Evolutionary conservation across 2,113 vertebrate species (phyloP), one percentile per base, ranked within the genome.

Genomic region (Percopsis transmontana): DNA sequence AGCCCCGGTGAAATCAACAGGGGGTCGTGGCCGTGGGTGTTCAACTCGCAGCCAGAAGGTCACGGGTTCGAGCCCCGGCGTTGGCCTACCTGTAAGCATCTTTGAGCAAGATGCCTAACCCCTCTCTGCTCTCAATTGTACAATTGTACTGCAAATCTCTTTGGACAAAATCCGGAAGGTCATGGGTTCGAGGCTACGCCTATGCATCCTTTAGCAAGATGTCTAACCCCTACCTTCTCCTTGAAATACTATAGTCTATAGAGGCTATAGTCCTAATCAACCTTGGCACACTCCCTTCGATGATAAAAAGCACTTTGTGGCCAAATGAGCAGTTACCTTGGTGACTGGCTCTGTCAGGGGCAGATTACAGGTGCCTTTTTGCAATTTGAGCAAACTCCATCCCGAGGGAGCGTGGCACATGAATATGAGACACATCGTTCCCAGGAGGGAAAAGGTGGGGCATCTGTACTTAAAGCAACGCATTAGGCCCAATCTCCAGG

Each of bases 401-500:
- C 63, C n/a, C 10, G 7, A 60, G 24, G 21, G 8, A 15, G 24
- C 47, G 58, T 44, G 20, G 19, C 48, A 50, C 62, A 56, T 27
- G 60, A 40, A 75, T 57, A 57, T 19, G 12, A 13, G 40, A 62
- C 58, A 42, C 5, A 18, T 12, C 52, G 7, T 44, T 73, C 57
- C 47, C 39, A 58, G 64, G 58, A 52, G 19, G 45, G 16, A 47
- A 58, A 47, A 51, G 10, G 40, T 57, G 70, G 67, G 67, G 66
- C 16, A 18, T 62, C 2, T 55, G 18, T 62, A 58, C 65, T 54
- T 56, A 33, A 44, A 44, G 55, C 2, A 39, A 67, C 62, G 65
- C 79, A 68, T 71, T 44, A 67, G 40, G 58, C 72, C 55, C 61
- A 27, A 56, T 77, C 62, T 65, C 73, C 18, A 4, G 67, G 48